These are phyloP conservation scores for Agrotis segetum DNA, from an alignment of 2,888 invertebrate genomes.

Conservation along the genomic window DNA sequence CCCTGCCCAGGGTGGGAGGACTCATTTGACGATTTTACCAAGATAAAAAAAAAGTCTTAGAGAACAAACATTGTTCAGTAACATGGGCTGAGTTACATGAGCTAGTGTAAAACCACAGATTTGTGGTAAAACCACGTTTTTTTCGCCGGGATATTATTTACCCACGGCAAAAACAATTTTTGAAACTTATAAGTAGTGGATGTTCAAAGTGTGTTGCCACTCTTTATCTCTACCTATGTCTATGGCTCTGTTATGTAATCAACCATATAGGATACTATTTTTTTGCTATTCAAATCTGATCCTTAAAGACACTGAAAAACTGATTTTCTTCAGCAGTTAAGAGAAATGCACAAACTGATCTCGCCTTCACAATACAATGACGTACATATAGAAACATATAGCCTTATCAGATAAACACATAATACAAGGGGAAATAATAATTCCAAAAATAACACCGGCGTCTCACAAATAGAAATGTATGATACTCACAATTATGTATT, in stretches of 20 bases:
- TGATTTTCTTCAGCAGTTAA: not conserved
- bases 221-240: not conserved
- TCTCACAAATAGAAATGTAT: slow-evolving; percentile 52
- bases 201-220: not conserved
- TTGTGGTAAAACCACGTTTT: no score
- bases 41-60: no score
- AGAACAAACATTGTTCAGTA: no score
- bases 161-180: not conserved
- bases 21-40: no score
- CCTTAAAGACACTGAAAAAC: not conserved
- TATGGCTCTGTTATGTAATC: not conserved
- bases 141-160: not conserved
- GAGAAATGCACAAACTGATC: slow-evolving; percentile 19
- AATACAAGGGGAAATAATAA: slow-evolving; percentile 52
- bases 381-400: slow-evolving; percentile 37
- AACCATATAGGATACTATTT: not conserved
- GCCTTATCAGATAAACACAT: slow-evolving; percentile 55
- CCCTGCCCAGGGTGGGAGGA: no score
- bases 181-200: not conserved
- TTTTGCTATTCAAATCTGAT: not conserved
- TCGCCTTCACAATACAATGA: slow-evolving; percentile 34
- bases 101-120: not conserved
- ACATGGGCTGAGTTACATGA: no score
- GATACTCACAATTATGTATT: slow-evolving; percentile 50
- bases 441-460: slow-evolving; percentile 55